Evolutionary conservation across 2,113 vertebrate species (phyloP).

Genomic region (Malurus alboscapulatus): DNA sequence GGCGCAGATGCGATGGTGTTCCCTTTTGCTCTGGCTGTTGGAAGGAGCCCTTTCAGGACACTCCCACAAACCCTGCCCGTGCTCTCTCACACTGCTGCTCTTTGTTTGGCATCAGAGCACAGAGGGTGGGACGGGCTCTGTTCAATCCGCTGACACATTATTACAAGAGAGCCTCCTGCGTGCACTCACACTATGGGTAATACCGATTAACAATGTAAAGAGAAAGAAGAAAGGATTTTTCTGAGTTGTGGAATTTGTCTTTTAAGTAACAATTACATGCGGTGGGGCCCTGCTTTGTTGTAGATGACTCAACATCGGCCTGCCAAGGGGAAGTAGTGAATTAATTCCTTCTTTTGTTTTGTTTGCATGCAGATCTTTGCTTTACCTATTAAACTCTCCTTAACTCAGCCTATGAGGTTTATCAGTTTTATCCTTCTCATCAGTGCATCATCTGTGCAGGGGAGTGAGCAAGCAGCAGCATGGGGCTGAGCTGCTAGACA

Average conservation of each 20-base stretch:
- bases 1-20: not conserved
- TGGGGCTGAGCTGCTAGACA: not conserved
- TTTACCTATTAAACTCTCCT: not conserved
- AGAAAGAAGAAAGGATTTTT: not conserved
- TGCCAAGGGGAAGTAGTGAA: not conserved
- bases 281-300: not conserved
- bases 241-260: not conserved
- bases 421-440: not conserved
- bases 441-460: too few relatives aligned
- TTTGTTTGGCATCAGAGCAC: not conserved
- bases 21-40: not conserved
- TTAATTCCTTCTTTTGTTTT: not conserved
- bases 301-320: not conserved
- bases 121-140: not conserved
- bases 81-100: not conserved
- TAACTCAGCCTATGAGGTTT: not conserved
- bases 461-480: not conserved
- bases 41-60: not conserved
- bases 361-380: not conserved
- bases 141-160: not conserved
- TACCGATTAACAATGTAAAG: not conserved
- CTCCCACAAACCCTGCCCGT: not conserved
- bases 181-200: not conserved
- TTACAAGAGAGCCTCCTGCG: not conserved
- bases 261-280: not conserved